Percentiles rank a stretch among this genome's conserved stretches.
Evolutionary conservation across 2,888 invertebrate genomes (phyloP).

Genomic region (Agrotis ipsilon): DNA sequence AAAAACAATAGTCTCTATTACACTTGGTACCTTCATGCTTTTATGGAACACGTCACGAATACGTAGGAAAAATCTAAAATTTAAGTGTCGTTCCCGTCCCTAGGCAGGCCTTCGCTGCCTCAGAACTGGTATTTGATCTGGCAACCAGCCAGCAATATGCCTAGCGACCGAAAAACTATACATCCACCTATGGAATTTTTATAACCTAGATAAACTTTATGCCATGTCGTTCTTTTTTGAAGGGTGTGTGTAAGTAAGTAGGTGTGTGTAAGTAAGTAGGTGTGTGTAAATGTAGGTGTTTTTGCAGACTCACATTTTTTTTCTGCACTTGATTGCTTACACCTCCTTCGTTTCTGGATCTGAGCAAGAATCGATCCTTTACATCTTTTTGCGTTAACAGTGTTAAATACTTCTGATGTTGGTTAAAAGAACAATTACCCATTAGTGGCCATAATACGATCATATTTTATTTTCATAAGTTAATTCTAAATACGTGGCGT

Average conservation of each 20-base stretch:
- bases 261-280: background rate
- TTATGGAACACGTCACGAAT: constrained; percentile 59
- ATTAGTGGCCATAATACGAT: background rate
- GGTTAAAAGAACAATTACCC: background rate
- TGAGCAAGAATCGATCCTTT: background rate
- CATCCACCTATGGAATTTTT: constrained; percentile 80
- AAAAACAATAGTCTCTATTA: constrained; percentile 20
- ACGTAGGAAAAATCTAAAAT: constrained; percentile 79
- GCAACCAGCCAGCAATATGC: constrained; percentile 84
- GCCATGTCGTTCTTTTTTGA: constrained; percentile 61
- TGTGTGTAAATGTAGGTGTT: background rate
- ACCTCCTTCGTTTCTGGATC: background rate
- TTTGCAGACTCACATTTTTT: background rate
- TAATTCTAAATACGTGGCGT: too few species aligned
- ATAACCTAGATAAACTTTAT: constrained; percentile 78
- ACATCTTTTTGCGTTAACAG: background rate
- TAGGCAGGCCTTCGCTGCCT: constrained; percentile 69
- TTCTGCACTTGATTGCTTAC: background rate
- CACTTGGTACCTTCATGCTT: constrained; percentile 30
- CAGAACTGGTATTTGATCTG: constrained; percentile 82
- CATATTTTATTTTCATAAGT: too few species aligned
- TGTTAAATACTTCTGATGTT: background rate
- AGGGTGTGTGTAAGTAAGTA: background rate
- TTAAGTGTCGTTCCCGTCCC: constrained; percentile 81
- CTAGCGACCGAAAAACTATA: constrained; percentile 80